phyloP scores from a whole-genome alignment of 2,113 vertebrate species.

The Platycercus adscitus region DNA sequence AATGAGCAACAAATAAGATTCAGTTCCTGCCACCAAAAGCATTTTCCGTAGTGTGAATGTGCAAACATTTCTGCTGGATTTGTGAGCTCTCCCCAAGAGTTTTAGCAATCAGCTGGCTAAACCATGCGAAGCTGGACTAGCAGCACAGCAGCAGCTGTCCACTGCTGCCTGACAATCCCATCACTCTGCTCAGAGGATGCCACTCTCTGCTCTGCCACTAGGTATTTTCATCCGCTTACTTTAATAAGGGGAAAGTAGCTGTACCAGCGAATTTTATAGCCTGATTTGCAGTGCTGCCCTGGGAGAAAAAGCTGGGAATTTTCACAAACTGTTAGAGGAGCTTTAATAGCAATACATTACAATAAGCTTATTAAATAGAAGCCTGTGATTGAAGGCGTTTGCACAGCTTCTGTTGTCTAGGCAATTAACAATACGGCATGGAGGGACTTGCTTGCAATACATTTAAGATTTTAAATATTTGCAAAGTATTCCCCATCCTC shows the following conservation, averaged over 20 bases:
- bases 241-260: neutral
- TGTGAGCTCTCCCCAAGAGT: neutral
- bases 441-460: neutral
- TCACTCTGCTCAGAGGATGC: rapidly evolving
- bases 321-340: neutral
- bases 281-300: neutral
- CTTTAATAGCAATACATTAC: slow-evolving; percentile 24
- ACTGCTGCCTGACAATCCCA: neutral
- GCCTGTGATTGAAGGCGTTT: neutral
- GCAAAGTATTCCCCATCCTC: slow-evolving; percentile 22
- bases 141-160: neutral
- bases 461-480: slow-evolving; percentile 49
- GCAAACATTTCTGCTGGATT: neutral
- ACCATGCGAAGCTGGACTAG: rapidly evolving
- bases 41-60: neutral
- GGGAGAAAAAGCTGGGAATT: neutral
- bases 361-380: slow-evolving; percentile 47
- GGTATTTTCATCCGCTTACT: neutral
- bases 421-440: slow-evolving; percentile 34
- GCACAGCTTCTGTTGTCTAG: slow-evolving; percentile 14
- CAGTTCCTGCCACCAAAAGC: neutral
- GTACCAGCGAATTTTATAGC: neutral
- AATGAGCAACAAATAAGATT: neutral
- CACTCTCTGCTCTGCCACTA: neutral
- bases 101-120: neutral